Conservation (phyloP, 2,113 vertebrate genomes). For the Chlamydotis undulata region DNA sequence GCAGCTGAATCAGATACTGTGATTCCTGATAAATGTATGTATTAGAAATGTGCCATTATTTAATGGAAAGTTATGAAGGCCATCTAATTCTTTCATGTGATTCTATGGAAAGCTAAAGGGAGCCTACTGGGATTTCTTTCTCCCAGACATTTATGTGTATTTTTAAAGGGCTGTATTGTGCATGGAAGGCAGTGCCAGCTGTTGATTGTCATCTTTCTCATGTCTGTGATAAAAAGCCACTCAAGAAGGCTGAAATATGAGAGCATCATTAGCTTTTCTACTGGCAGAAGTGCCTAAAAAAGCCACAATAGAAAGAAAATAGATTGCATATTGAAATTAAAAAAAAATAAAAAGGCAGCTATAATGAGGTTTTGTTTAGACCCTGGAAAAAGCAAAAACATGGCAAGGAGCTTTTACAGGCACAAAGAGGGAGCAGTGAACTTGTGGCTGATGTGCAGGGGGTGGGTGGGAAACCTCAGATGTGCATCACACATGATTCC, state of each 20-base stretch:
- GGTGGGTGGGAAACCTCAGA: not conserved
- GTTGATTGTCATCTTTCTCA: slow-evolving; percentile 64
- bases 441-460: not conserved
- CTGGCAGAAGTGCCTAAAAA: slow-evolving; percentile 49
- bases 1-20: not conserved
- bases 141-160: not conserved
- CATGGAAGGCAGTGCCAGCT: slow-evolving; percentile 41
- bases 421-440: not conserved
- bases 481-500: not conserved
- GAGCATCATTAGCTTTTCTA: slow-evolving; percentile 43
- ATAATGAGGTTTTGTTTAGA: not conserved
- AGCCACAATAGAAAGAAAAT: slow-evolving; percentile 36
- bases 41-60: slow-evolving; percentile 2
- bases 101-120: not conserved
- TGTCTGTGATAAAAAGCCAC: slow-evolving; percentile 60
- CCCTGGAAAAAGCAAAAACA: not conserved
- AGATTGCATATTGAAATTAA: slow-evolving; percentile 1
- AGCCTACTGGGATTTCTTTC: slow-evolving; percentile 17
- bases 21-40: not conserved
- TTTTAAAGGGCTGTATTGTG: not conserved
- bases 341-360: not conserved
- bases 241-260: slow-evolving; percentile 60
- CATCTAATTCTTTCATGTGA: not conserved
- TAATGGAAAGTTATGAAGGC: not conserved
- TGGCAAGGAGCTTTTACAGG: not conserved